phyloP scores from a whole-genome alignment of 2,888 invertebrate genomes.

The Metallyticus violacea region DNA sequence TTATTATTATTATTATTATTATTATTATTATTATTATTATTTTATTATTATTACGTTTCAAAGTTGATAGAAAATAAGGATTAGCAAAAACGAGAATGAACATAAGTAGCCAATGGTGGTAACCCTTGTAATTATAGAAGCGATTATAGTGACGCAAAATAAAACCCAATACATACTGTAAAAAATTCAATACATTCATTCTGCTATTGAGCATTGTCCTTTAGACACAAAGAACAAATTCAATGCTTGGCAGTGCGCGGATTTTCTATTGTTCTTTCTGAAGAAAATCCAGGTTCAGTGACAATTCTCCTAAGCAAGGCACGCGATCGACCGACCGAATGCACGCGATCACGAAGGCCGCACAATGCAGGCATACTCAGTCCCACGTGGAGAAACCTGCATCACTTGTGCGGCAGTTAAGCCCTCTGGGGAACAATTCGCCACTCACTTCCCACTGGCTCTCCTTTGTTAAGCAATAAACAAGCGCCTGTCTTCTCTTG shows the following conservation, averaged over 20 bases:
- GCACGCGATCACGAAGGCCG: constrained; percentile 4
- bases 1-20: too few species aligned
- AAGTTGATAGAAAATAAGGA: too few species aligned
- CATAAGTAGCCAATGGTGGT: too few species aligned
- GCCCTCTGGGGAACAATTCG: neutral
- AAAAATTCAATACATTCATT: neutral
- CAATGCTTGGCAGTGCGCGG: neutral
- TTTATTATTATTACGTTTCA: too few species aligned
- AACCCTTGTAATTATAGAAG: too few species aligned
- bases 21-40: too few species aligned
- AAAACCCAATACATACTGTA: too few species aligned
- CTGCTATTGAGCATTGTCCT: neutral
- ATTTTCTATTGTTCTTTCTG: neutral
- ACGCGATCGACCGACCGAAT: neutral
- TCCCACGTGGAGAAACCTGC: neutral
- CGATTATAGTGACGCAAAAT: too few species aligned
- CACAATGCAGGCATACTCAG: neutral
- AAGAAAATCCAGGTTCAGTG: neutral
- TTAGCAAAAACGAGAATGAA: too few species aligned
- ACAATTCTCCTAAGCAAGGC: neutral
- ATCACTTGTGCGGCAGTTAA: neutral
- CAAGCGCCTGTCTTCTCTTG: too few species aligned
- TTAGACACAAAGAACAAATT: neutral
- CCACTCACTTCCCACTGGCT: too few species aligned
- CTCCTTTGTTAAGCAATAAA: too few species aligned